Evolutionary conservation across 1,140 invertebrate genomes (phyloP), one percentile per base, ranked within the genome.

Genomic region (Scaptomyza montana): DNA sequence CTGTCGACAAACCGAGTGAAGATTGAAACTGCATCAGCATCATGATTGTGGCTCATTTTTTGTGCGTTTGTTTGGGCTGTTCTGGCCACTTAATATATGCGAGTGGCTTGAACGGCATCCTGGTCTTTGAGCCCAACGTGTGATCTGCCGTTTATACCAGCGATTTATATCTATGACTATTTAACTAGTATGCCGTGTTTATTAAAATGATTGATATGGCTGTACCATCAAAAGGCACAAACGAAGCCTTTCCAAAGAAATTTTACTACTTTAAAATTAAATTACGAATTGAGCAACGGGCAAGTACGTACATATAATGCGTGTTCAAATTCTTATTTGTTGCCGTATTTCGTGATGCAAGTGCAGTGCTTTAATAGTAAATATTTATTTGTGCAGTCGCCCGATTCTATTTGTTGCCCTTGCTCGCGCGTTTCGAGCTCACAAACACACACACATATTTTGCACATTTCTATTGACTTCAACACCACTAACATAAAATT

Each of bases 401-500:
- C 5, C 19, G 19, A 49, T 63, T 69, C 21, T 60, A 41, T 43
- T 60, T 51, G 51, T 51, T 50, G 55, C 33, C 33, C 13, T 51
- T 60, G 45, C 33, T 19, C 13, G 13, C 43, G 10, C 46, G 30
- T 51, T 9, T 33, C 28, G 43, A 60, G 43, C 55, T 41, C 49
- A n/a, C 49, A 67, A 51, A 50, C 2, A 78, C 51, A 53, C 2
- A 78, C 81, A 72, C 68, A 87, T 76, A 1, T 78, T 69, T 66
- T 53, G 72, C 78, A 87, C 54, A 78, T 89, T 87, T 86, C 84
- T 75, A 78, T 70, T 80, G 73, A 63, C 51, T 53, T 57, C 50
- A 16, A 65, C 19, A 57, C 51, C 28, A 16, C 45, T 30, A 69
- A 63, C 49, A 47, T 5, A 30, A 64, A 8, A 45, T 21, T 6